Evolutionary conservation across 2,113 vertebrate species (phyloP), one percentile per base, ranked within the genome.

Genomic region (Scolopax mira): DNA sequence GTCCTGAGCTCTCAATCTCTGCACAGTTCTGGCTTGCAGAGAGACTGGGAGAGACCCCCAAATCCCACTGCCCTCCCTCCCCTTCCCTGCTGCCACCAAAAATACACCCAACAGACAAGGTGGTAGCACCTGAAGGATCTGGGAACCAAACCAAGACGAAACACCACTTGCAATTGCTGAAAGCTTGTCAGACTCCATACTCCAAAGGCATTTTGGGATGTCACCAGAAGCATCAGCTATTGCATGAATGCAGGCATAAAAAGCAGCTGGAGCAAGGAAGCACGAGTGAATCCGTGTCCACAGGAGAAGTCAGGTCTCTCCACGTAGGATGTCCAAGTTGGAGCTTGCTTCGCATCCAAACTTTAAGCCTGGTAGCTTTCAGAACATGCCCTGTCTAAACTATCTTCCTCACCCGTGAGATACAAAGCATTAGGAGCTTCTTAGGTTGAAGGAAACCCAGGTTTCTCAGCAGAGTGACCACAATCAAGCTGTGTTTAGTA

Each of bases 251-350:
- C 30, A 10, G 6, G 18, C 28, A 48, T 25, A 65, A 46, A 65
- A 79, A 89, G 13, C 46, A 69, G 11, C 9, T 14, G 21, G 18
- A 66, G 22, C 12, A 19, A 4, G 5, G 48, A 87, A 81, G 15
- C 24, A 8, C 0, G 0, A 81, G 16, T 10, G 10, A 41, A 9
- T 1, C 28, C 22, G 4, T 0, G 0, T 6, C n/a, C 17, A 16
- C 17, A 13, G 25, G 5, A 70, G 7, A 73, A 80, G 17, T 5
- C 25, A 17, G 5, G 27, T 21, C 12, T 13, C 60, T 55, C 49
- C 5, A 1, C 4, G 10, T 0, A 66, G n/a, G 24, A 25, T 23
- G 1, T 11, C 24, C 44, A 71, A 2, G 18, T 30, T 4, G 0
- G 23, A 70, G 25, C 67, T 79, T 23, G 7, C 51, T 52, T 75